These are phyloP conservation scores for Dolichoris vasculosae DNA, from an alignment of 1,140 invertebrate species.

Conservation along the genomic window DNA sequence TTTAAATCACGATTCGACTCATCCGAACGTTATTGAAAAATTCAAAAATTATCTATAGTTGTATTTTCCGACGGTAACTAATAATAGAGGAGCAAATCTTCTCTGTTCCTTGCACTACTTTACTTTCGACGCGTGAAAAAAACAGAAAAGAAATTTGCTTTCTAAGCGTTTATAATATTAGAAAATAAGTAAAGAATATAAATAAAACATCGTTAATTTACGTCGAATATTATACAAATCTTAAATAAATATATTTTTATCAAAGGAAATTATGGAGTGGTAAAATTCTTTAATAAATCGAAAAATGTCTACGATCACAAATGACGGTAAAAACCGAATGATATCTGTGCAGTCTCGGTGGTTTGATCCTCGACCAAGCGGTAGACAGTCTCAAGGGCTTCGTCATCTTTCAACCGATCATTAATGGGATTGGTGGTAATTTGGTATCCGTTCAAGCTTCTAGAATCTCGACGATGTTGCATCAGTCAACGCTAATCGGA, in stretches of 20 bases:
- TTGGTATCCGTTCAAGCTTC: slow-evolving; percentile 97
- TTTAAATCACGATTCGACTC: no score
- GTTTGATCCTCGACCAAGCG: slow-evolving; percentile 86
- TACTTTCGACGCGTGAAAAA: no score
- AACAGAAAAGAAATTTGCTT: no score
- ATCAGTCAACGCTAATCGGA: slow-evolving; percentile 87
- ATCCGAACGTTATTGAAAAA: no score
- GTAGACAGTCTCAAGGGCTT: slow-evolving; percentile 85
- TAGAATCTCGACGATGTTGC: slow-evolving; percentile 93
- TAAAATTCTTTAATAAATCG: background rate
- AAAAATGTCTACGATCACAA: slow-evolving; percentile 3
- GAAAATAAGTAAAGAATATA: no score
- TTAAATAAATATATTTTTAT: background rate
- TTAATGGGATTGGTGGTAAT: slow-evolving; percentile 97
- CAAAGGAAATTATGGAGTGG: background rate
- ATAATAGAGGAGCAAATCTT: no score
- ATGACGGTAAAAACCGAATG: slow-evolving; percentile 9
- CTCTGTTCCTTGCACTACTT: no score
- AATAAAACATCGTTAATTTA: background rate
- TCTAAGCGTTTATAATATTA: no score
- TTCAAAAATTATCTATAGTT: no score
- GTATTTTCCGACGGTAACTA: no score
- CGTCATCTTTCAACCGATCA: slow-evolving; percentile 92
- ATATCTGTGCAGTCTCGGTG: slow-evolving; percentile 79
- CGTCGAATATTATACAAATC: background rate